Evolutionary conservation across 2,888 invertebrate genomes (phyloP), one percentile per base, ranked within the genome.

Genomic region (Leptinotarsa haldemani): DNA sequence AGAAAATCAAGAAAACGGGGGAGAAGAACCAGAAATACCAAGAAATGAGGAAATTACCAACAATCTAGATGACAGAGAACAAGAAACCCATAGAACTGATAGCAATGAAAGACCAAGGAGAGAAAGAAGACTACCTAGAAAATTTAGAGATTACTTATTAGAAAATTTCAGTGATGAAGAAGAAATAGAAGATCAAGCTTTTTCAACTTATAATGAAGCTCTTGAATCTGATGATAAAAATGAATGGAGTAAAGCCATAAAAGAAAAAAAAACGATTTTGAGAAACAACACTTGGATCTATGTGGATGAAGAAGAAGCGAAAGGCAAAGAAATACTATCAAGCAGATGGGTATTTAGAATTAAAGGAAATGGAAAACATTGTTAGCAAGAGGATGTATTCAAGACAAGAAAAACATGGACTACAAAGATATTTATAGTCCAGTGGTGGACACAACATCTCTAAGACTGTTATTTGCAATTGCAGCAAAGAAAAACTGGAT

Each of bases 401-500:
- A 22, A 22, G 22, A 22, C 22, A 22, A 22, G 22, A 12, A 3
- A 48, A 25, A 25, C 0, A 25, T 25, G 25, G 12, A 48, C 48
- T 48, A 48, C 48, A 48, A 48, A 48, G 48, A 48, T 48, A 48
- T 48, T 48, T 48, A 48, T 13, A 48, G 48, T 48, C 13, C 15
- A 48, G 48, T 48, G 15, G 48, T 48, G 58, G 22, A 30, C 25
- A 64, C 64, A 20, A 18, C 64, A 64, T 22, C 64, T 22, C 64
- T 64, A 15, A 64, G 25, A 12, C 25, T 64, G 25, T 30, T 64
- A 30, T 64, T 64, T 22, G 40, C 64, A 13, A 64, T 64, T 12
- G 65, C 65, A 47, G 65, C 65, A 65, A 40, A 65, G 22, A 65
- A 47, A 46, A 65, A 47, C 20, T 65, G 65, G 65, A 65, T 40